A percentile compares a stretch with the other conserved stretches of the same genome.
Conservation (phyloP, 2,113 vertebrate genomes). For the Erythrocebus patas region DNA sequence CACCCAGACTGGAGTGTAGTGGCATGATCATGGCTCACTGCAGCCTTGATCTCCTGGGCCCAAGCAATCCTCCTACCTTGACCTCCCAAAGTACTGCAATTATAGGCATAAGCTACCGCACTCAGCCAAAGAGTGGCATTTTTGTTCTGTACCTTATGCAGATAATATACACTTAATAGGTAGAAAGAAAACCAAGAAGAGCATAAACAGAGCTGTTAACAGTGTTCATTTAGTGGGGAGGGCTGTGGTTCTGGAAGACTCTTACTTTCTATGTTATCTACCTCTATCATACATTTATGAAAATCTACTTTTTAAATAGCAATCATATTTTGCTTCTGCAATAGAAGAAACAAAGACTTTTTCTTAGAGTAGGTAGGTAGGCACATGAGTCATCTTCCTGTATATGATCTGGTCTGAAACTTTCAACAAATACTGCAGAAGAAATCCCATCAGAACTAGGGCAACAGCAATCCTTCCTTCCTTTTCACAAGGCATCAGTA, state of each 20-base stretch:
- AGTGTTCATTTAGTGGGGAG: neutral
- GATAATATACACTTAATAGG: neutral
- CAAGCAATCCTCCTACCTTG: neutral
- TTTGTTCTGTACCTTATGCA: neutral
- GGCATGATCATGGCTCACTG: neutral
- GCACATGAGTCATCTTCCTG: constrained; percentile 5
- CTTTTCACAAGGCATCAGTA: neutral
- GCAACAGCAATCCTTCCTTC: neutral
- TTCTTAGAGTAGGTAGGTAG: neutral
- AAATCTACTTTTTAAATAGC: neutral
- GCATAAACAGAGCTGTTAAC: neutral
- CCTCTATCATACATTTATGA: constrained; percentile 8
- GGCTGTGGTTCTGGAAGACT: neutral
- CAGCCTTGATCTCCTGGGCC: neutral
- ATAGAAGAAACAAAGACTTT: constrained; percentile 27
- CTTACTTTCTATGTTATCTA: neutral
- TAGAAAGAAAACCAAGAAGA: neutral
- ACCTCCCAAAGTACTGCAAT: neutral
- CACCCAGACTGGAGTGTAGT: neutral
- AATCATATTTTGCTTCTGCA: neutral
- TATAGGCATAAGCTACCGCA: neutral
- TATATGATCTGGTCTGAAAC: neutral
- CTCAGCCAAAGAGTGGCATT: neutral
- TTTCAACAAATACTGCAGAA: neutral
- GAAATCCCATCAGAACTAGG: neutral